phyloP scores from a whole-genome alignment of 2,888 invertebrate species.

The Brachyptera risi region DNA sequence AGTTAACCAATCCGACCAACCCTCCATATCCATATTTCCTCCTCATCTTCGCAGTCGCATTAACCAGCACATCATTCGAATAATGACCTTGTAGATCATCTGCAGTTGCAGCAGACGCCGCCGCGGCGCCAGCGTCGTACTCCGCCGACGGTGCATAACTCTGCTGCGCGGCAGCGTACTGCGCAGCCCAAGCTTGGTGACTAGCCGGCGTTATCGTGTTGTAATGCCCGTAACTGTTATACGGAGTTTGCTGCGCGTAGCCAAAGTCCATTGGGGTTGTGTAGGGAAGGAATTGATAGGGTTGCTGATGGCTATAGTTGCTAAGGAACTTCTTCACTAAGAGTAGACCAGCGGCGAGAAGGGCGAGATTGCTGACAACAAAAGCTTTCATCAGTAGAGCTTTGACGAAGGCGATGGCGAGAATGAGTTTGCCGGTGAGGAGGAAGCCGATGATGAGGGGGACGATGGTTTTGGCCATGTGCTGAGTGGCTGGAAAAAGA shows the following conservation, averaged over 20 bases:
- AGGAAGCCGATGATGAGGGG: conserved; percentile 67
- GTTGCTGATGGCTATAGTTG: conserved; percentile 42
- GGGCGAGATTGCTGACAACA: conserved; percentile 63
- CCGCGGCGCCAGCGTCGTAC: not conserved
- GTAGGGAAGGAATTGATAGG: conserved; percentile 54
- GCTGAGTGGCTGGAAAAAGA: too few species aligned
- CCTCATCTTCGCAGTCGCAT: conserved; percentile 8
- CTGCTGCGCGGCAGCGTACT: not conserved
- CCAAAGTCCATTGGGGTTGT: conserved; percentile 39
- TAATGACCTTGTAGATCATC: conserved; percentile 29
- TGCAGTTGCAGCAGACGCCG: not conserved
- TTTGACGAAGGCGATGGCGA: conserved; percentile 58
- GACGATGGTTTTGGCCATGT: conserved; percentile 55
- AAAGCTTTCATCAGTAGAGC: conserved; percentile 63
- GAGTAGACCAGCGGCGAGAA: conserved; percentile 59
- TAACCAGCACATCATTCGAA: conserved; percentile 16
- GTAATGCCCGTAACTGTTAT: conserved; percentile 14
- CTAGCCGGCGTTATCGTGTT: conserved; percentile 37
- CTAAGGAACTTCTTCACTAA: conserved; percentile 49
- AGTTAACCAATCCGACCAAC: not conserved
- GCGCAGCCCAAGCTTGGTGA: conserved; percentile 20
- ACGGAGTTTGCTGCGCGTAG: conserved; percentile 49
- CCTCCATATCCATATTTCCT: not conserved
- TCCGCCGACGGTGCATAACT: conserved; percentile 5
- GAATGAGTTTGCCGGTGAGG: conserved; percentile 58